Conservation (phyloP, 2,888 invertebrate genomes). For the Prosapia bicincta region DNA sequence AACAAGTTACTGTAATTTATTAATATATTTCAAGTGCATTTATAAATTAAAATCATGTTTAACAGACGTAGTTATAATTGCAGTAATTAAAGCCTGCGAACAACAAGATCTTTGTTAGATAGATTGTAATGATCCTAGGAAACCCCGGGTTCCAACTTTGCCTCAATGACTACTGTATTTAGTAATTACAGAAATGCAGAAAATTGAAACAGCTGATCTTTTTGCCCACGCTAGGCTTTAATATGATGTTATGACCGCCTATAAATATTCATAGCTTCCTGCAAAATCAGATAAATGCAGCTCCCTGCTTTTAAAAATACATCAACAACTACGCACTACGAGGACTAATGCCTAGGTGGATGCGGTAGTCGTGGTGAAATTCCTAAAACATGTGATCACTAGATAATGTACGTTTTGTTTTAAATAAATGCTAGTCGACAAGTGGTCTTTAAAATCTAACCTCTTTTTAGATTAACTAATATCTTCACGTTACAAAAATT, state of each 20-base stretch:
- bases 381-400: too few relatives aligned
- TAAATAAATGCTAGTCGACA: too few relatives aligned
- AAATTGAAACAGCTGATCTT: not conserved
- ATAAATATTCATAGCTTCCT: not conserved
- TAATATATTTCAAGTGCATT: not conserved
- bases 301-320: not conserved
- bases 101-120: not conserved
- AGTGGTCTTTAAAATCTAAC: too few relatives aligned
- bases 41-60: not conserved
- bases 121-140: not conserved
- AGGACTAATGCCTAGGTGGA: too few relatives aligned
- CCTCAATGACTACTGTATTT: not conserved
- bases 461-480: too few relatives aligned
- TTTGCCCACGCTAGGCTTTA: not conserved
- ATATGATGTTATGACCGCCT: not conserved
- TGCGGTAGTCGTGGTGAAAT: too few relatives aligned
- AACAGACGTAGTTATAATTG: not conserved
- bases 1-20: too few relatives aligned
- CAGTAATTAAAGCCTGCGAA: not conserved
- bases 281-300: not conserved
- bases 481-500: too few relatives aligned
- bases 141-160: not conserved
- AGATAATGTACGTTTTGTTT: too few relatives aligned
- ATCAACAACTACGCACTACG: not conserved
- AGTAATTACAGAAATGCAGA: not conserved